A percentile compares a stretch with the other conserved stretches of the same genome.
Evolutionary conservation across 1,140 invertebrate species (phyloP).

Genomic region (Drosophila arawakana): DNA sequence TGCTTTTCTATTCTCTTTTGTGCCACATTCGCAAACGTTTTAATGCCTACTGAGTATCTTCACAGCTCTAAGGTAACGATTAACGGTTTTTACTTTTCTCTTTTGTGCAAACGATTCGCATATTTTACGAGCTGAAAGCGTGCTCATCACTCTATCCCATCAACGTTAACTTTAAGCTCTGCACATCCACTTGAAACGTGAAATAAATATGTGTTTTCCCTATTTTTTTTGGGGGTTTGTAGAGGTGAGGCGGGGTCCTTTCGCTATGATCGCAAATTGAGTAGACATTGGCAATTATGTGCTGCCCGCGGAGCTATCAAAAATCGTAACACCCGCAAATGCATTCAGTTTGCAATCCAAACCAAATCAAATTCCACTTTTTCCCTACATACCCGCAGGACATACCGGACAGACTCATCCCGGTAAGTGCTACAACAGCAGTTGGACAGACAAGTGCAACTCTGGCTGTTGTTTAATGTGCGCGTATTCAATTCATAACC

Average conservation of each 20-base stretch:
- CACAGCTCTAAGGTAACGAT: too few relatives aligned
- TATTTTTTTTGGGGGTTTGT: neutral
- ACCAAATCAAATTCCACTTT: constrained; percentile 78
- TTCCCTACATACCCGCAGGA: neutral
- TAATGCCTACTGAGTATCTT: too few relatives aligned
- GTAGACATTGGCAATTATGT: constrained; percentile 68
- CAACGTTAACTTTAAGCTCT: too few relatives aligned
- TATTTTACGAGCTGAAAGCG: too few relatives aligned
- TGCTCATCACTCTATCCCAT: too few relatives aligned
- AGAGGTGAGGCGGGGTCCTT: neutral
- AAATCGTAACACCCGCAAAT: constrained; percentile 58
- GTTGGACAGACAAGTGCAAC: neutral
- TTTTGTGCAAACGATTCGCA: too few relatives aligned
- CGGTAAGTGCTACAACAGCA: constrained; percentile 12
- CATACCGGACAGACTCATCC: neutral
- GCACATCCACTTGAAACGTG: too few relatives aligned
- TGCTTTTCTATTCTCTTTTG: constrained; percentile 25
- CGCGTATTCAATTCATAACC: constrained; percentile 78
- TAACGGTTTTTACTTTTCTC: too few relatives aligned
- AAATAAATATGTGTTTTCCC: too few relatives aligned
- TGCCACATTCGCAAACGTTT: constrained; percentile 26
- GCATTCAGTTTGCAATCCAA: constrained; percentile 67
- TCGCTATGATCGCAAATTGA: constrained; percentile 35
- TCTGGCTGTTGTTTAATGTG: constrained; percentile 69
- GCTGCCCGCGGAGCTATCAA: constrained; percentile 46